phyloP scores from a whole-genome alignment of 2,113 vertebrate genomes.

The Austrofundulus limnaeus region DNA sequence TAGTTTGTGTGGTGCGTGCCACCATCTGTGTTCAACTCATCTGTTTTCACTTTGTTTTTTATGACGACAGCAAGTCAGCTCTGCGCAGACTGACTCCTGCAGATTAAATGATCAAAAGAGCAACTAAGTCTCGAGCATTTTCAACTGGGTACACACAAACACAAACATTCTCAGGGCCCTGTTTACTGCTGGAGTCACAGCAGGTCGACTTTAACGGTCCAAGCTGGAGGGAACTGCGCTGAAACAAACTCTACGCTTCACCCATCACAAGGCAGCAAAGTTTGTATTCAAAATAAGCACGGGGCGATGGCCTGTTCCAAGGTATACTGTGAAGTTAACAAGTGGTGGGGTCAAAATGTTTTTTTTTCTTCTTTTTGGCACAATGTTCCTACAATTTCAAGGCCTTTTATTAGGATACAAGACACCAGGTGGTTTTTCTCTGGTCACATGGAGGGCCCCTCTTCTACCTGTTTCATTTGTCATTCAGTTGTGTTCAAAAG shows the following conservation, averaged over 20 bases:
- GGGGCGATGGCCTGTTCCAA: too few relatives aligned
- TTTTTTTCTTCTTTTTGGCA: too few relatives aligned
- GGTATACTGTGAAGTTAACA: too few relatives aligned
- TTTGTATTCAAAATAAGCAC: not conserved
- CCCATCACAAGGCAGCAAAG: constrained; percentile 14
- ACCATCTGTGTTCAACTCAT: constrained; percentile 1
- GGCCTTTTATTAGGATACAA: too few relatives aligned
- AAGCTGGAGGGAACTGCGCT: constrained; percentile 5
- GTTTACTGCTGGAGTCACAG: not conserved
- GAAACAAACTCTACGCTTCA: not conserved
- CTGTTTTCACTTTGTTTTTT: constrained; percentile 1
- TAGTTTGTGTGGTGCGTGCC: not conserved
- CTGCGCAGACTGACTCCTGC: not conserved
- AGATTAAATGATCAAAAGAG: not conserved
- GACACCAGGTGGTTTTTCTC: too few relatives aligned
- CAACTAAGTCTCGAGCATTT: not conserved
- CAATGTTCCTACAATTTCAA: too few relatives aligned
- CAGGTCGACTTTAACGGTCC: not conserved
- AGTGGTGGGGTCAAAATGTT: too few relatives aligned
- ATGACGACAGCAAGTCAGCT: not conserved
- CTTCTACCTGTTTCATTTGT: too few relatives aligned
- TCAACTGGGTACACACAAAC: not conserved
- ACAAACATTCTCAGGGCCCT: not conserved
- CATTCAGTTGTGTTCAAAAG: too few relatives aligned
- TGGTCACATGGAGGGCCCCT: too few relatives aligned